Evolutionary conservation across 2,888 invertebrate species (phyloP).

Genomic region (Phortica magna): DNA sequence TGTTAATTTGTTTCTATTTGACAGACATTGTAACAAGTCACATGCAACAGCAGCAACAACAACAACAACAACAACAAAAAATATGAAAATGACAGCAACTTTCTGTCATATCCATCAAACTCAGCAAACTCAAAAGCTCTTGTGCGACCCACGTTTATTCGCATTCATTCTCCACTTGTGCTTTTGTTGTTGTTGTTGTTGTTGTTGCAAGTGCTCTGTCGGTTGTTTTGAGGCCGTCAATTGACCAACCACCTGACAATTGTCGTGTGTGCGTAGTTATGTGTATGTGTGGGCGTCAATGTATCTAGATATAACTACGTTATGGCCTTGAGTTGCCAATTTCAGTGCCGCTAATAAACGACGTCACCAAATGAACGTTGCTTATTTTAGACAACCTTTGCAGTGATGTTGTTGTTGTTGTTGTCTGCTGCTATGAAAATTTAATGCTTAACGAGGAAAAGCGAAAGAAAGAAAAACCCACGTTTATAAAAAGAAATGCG

Average conservation of each 20-base stretch:
- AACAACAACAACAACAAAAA: constrained; percentile 28
- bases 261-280: neutral
- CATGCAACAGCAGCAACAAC: constrained; percentile 28
- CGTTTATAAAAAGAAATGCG: too few species aligned
- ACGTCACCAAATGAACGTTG: neutral
- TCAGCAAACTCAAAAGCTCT: neutral
- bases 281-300: constrained; percentile 1
- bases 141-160: neutral
- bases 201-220: neutral
- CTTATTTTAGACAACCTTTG: too few species aligned
- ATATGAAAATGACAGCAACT: constrained; percentile 54
- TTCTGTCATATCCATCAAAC: constrained; percentile 30
- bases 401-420: too few species aligned
- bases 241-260: constrained; percentile 28
- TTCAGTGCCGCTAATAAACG: neutral
- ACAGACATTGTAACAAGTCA: constrained; percentile 63
- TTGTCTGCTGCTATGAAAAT: too few species aligned
- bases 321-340: constrained; percentile 10
- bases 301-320: neutral
- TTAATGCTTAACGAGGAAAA: too few species aligned
- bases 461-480: too few species aligned
- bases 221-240: constrained; percentile 17
- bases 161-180: neutral
- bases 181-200: neutral
- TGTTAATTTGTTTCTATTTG: constrained; percentile 69